Conservation (phyloP, 1,140 invertebrate genomes). For the Orius laevigatus region DNA sequence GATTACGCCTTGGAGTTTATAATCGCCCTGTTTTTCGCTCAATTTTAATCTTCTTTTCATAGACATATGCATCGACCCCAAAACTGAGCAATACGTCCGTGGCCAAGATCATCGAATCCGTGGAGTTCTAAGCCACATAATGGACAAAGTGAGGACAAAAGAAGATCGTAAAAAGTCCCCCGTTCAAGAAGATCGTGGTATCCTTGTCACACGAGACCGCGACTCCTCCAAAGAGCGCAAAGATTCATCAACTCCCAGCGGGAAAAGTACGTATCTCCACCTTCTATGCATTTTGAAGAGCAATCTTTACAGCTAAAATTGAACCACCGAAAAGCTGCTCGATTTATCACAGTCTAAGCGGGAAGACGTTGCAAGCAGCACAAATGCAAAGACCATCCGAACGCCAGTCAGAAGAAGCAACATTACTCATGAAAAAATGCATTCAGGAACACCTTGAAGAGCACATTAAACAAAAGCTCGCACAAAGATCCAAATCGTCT, state of each 20-base stretch:
- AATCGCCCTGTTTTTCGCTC: too few species aligned
- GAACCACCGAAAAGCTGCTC: conserved; percentile 2
- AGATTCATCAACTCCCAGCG: conserved; percentile 1
- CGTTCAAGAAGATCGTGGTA: conserved; percentile 19
- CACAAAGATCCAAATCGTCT: conserved; percentile 23
- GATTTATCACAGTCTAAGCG: conserved; percentile 22
- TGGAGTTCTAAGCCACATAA: conserved; percentile 35
- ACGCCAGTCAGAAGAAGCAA: conserved; percentile 2
- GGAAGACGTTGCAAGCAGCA: conserved; percentile 3
- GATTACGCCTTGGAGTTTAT: too few species aligned
- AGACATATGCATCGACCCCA: neutral
- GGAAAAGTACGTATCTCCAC: too few species aligned
- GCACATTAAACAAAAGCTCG: conserved; percentile 32
- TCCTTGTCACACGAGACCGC: neutral
- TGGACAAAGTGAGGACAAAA: conserved; percentile 35
- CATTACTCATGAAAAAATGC: conserved; percentile 12
- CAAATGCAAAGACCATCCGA: neutral
- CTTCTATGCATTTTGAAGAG: neutral
- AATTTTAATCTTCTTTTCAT: too few species aligned
- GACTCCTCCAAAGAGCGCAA: conserved; percentile 20
- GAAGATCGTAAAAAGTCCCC: conserved; percentile 35
- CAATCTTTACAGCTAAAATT: neutral
- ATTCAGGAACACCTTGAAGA: conserved; percentile 29
- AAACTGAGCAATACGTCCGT: conserved; percentile 12
- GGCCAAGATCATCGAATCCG: conserved; percentile 19